phyloP scores from a whole-genome alignment of 2,113 vertebrate genomes.

The Cathartes aura region DNA sequence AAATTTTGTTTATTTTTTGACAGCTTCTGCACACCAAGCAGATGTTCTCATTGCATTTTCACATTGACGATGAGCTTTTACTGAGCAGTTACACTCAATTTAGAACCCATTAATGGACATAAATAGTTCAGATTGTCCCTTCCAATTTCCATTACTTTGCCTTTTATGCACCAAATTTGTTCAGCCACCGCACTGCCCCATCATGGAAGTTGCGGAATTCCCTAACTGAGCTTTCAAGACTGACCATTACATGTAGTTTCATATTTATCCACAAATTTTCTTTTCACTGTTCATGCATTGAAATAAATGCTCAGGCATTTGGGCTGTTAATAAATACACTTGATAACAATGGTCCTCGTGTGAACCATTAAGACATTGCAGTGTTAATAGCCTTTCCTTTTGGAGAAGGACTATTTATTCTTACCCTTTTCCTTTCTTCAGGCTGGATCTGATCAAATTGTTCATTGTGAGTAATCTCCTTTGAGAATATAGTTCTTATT shows the following conservation, averaged over 20 bases:
- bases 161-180: neutral
- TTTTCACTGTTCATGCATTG: neutral
- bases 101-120: conserved; percentile 24
- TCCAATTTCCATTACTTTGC: conserved; percentile 29
- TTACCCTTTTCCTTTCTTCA: conserved; percentile 26
- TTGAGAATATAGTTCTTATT: conserved; percentile 23
- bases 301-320: neutral
- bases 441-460: neutral
- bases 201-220: neutral
- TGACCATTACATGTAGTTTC: neutral
- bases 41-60: neutral
- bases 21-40: neutral
- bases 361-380: conserved; percentile 37
- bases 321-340: conserved; percentile 55
- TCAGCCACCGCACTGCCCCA: neutral
- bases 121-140: conserved; percentile 36
- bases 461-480: conserved; percentile 57
- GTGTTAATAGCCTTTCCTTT: conserved; percentile 62
- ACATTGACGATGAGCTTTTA: neutral
- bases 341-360: conserved; percentile 39
- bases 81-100: conserved; percentile 28
- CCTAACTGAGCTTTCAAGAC: neutral
- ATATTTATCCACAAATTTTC: conserved; percentile 28
- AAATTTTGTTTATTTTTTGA: neutral
- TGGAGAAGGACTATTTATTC: conserved; percentile 51